A percentile compares a stretch with the other conserved stretches of the same genome.
Conservation (phyloP, 2,888 invertebrate genomes). For the Hydriomena furcata region DNA sequence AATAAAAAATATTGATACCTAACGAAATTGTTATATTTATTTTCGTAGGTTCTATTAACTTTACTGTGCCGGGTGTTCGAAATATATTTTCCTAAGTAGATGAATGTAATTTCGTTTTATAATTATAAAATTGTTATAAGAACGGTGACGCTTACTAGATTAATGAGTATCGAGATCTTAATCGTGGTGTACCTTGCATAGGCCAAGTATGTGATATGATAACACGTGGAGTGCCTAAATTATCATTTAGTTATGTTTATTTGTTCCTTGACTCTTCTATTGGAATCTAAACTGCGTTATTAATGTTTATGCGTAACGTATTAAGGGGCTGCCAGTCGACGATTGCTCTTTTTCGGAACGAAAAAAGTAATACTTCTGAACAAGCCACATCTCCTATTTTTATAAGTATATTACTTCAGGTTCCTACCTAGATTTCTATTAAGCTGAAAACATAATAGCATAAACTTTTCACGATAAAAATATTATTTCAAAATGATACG, state of each 20-base stretch:
- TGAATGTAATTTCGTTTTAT: slow-evolving; percentile 43
- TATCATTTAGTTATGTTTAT: slow-evolving; percentile 67
- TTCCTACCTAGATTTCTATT: too few relatives aligned
- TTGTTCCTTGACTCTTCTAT: slow-evolving; percentile 52
- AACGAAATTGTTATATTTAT: too few relatives aligned
- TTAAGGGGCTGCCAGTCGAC: too few relatives aligned
- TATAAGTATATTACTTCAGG: too few relatives aligned
- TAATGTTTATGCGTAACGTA: slow-evolving; percentile 48
- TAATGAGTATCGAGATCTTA: slow-evolving; percentile 66
- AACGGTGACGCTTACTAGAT: slow-evolving; percentile 81
- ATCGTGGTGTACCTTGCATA: slow-evolving; percentile 62
- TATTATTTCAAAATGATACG: too few relatives aligned
- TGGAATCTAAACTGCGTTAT: slow-evolving; percentile 54
- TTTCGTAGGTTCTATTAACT: not conserved
- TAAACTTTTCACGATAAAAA: too few relatives aligned
- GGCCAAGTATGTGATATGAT: slow-evolving; percentile 79
- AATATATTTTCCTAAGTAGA: slow-evolving; percentile 15
- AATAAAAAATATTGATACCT: too few relatives aligned
- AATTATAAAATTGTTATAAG: slow-evolving; percentile 70
- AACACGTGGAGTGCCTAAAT: slow-evolving; percentile 81
- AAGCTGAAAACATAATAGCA: too few relatives aligned
- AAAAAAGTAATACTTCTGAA: too few relatives aligned
- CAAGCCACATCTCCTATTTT: too few relatives aligned
- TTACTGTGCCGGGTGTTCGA: slow-evolving; percentile 5
- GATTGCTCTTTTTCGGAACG: too few relatives aligned